Conservation (phyloP, 2,797 vertebrate genomes). For the Pelobates cultripes region DNA sequence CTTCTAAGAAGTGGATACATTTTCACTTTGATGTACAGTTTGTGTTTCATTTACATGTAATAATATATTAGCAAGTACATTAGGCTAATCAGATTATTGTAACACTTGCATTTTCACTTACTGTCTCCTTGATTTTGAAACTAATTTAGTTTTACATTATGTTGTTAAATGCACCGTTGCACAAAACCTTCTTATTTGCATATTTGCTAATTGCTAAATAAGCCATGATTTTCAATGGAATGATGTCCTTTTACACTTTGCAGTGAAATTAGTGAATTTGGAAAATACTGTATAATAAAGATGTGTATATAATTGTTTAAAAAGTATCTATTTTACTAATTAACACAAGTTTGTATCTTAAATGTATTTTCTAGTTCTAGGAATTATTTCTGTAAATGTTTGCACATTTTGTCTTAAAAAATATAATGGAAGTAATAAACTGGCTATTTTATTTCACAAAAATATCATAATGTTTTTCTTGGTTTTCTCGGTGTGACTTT, state of each 20-base stretch:
- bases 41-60: neutral
- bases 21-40: too few species aligned
- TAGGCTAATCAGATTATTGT: slow-evolving; percentile 10
- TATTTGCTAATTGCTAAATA: slow-evolving; percentile 8
- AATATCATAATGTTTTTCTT: too few species aligned
- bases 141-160: slow-evolving; percentile 1
- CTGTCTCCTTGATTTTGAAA: neutral
- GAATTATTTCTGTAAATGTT: neutral
- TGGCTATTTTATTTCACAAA: neutral
- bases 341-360: neutral
- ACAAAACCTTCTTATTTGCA: neutral
- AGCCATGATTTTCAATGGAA: neutral
- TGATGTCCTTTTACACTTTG: neutral
- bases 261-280: neutral
- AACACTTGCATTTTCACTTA: slow-evolving; percentile 4
- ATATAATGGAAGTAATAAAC: neutral
- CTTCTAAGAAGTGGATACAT: too few species aligned
- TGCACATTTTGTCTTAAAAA: neutral
- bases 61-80: neutral
- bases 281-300: neutral
- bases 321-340: neutral
- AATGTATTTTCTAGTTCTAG: neutral
- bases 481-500: too few species aligned
- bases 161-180: slow-evolving; percentile 10
- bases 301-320: neutral